A percentile compares a stretch with the other conserved stretches of the same genome.
These are phyloP conservation scores for Cephus rjabovi DNA, from an alignment of 2,888 invertebrate species.

Conservation along the genomic window DNA sequence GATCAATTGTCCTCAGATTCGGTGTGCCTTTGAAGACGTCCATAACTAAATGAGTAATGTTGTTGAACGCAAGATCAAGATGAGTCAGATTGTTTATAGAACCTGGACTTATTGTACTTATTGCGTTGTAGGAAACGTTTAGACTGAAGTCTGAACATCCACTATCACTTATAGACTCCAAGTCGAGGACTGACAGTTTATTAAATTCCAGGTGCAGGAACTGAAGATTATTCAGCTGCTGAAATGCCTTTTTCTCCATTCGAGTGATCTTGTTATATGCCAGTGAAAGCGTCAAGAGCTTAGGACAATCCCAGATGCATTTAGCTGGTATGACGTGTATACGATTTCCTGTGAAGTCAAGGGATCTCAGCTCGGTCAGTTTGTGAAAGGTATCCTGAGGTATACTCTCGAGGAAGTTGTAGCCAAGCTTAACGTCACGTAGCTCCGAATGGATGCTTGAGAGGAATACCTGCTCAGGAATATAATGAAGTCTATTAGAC, in stretches of 20 bases:
- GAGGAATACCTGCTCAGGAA: constrained; percentile 78
- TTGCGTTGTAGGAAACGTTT: constrained; percentile 84
- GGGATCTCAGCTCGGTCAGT: constrained; percentile 79
- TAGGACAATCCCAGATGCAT: constrained; percentile 82
- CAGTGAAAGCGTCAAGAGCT: constrained; percentile 84
- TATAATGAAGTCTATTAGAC: constrained; percentile 81
- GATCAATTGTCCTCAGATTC: constrained; percentile 82
- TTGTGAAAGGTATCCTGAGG: constrained; percentile 78
- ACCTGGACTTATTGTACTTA: constrained; percentile 72
- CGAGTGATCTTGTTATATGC: constrained; percentile 83
- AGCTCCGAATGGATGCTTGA: constrained; percentile 78
- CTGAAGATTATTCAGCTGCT: constrained; percentile 80
- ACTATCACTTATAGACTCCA: constrained; percentile 55
- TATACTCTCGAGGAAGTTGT: constrained; percentile 80
- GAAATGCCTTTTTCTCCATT: constrained; percentile 80
- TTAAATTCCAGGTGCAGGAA: constrained; percentile 86
- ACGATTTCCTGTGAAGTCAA: constrained; percentile 84
- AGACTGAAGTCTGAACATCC: constrained; percentile 74
- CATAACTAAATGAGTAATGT: constrained; percentile 76
- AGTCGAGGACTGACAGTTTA: constrained; percentile 74
- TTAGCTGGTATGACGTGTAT: constrained; percentile 77
- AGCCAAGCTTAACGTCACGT: constrained; percentile 83
- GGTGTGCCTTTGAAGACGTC: constrained; percentile 78
- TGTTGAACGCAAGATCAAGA: constrained; percentile 87
- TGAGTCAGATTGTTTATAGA: constrained; percentile 78